Conservation (phyloP, 2,888 invertebrate species). For the Steromphala cineraria region DNA sequence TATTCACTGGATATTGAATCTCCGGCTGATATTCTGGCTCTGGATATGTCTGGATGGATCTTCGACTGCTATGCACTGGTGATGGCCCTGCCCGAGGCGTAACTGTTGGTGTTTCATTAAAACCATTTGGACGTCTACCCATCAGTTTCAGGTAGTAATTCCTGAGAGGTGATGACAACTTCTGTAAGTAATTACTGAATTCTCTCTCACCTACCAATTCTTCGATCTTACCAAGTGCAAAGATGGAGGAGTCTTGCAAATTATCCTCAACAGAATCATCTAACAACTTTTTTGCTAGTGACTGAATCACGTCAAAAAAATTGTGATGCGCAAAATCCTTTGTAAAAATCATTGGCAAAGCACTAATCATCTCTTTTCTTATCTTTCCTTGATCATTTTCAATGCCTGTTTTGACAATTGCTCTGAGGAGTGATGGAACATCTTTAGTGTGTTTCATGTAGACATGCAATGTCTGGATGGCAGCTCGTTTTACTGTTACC, state of each 20-base stretch:
- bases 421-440: conserved; percentile 73
- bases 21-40: not conserved
- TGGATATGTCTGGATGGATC: not conserved
- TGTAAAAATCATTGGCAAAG: conserved; percentile 75
- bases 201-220: conserved; percentile 73
- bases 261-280: conserved; percentile 69
- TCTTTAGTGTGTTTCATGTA: conserved; percentile 76
- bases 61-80: not conserved
- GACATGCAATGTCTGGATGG: conserved; percentile 75
- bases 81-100: conserved; percentile 3
- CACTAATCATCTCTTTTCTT: conserved; percentile 73
- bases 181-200: conserved; percentile 70
- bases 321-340: conserved; percentile 75
- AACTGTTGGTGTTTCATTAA: conserved; percentile 14
- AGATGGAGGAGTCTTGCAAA: conserved; percentile 67
- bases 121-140: conserved; percentile 39
- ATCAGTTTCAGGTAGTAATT: conserved; percentile 63
- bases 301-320: conserved; percentile 72
- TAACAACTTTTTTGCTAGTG: conserved; percentile 68
- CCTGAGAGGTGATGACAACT: conserved; percentile 62
- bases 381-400: conserved; percentile 71
- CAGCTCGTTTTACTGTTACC: conserved; percentile 72
- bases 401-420: conserved; percentile 74
- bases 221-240: conserved; percentile 74
- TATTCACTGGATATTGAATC: not conserved